Evolutionary conservation across 2,113 vertebrate genomes (phyloP).

Genomic region (Hippoglossus stenolepis): DNA sequence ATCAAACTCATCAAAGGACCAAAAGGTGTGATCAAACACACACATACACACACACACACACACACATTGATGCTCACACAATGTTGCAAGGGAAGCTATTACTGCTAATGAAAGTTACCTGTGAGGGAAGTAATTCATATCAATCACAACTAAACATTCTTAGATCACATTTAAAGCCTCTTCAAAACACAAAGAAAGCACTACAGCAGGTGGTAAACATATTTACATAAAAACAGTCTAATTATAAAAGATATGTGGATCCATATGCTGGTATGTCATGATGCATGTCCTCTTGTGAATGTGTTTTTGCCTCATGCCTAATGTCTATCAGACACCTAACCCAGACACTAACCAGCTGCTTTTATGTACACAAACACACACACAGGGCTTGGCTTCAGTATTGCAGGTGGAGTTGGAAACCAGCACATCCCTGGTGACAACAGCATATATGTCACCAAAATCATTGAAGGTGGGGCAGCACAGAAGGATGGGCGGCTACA

Average conservation of each 20-base stretch:
- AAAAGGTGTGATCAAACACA: conserved; percentile 85
- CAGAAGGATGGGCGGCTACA: conserved; percentile 93
- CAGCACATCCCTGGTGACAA: conserved; percentile 99
- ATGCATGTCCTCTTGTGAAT: background rate
- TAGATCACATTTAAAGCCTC: background rate
- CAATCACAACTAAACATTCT: too few species aligned
- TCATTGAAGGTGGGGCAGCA: conserved; percentile 96
- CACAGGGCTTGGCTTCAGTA: conserved; percentile 96
- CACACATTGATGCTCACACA: background rate
- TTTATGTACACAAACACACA: conserved; percentile 5
- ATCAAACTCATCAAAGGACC: conserved; percentile 97
- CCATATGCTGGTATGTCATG: background rate
- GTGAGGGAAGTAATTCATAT: background rate
- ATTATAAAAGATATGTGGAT: background rate
- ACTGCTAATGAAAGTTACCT: background rate
- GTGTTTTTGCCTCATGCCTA: background rate
- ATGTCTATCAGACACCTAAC: conserved; percentile 40
- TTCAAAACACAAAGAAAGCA: background rate
- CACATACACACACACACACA: background rate
- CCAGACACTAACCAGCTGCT: conserved; percentile 18
- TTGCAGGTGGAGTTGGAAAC: conserved; percentile 96
- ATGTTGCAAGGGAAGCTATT: background rate
- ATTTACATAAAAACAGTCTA: background rate
- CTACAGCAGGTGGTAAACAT: background rate
- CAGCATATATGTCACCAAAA: conserved; percentile 98